phyloP scores from a whole-genome alignment of 35 echinoderm and acorn worm genomes.

The Eucidaris tribuloides region DNA sequence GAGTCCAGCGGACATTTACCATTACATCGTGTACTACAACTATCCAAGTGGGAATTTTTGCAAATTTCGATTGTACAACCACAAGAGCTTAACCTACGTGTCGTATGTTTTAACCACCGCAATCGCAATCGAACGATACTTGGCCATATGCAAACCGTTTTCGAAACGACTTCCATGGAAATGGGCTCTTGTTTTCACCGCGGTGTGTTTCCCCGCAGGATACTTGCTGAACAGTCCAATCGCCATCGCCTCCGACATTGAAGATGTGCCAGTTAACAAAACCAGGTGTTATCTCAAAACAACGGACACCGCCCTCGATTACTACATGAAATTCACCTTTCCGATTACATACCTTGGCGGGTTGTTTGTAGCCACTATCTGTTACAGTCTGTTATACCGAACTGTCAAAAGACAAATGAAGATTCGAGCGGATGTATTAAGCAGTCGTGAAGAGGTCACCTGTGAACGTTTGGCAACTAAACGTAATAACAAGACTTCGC shows the following conservation, averaged over 20 bases:
- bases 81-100: slow-evolving; percentile 1
- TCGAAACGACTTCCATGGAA: neutral
- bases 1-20: neutral
- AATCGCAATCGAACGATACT: neutral
- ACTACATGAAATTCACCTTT: neutral
- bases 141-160: slow-evolving; percentile 9
- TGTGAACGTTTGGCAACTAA: neutral
- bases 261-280: neutral
- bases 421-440: neutral
- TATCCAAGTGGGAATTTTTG: neutral
- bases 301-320: neutral
- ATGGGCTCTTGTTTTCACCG: neutral
- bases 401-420: neutral
- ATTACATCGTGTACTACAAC: neutral
- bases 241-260: neutral
- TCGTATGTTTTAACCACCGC: neutral
- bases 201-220: neutral
- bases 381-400: neutral
- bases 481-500: too few species aligned
- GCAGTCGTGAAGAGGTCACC: neutral
- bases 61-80: slow-evolving; percentile 10
- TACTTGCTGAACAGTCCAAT: neutral
- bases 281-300: neutral
- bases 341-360: neutral
- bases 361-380: neutral